Base-by-base conservation (phyloP, 2,113 vertebrate species). In the Anarrhichthys ocellatus region DNA sequence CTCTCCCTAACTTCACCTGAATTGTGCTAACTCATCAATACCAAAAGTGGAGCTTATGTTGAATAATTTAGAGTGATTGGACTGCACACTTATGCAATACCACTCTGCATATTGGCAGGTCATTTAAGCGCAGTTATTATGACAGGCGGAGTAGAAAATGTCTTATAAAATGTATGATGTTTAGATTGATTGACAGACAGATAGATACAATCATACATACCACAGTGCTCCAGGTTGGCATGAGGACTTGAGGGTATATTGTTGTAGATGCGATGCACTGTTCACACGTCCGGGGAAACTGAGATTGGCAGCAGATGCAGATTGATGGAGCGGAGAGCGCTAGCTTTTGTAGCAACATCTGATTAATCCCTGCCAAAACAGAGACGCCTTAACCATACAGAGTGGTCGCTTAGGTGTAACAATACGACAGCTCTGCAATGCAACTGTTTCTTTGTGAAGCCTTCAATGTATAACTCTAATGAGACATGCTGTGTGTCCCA, bases 21-120 rank as follows among this genome's bases (percentile, higher is more conserved):
- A 61, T 87, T 90, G 74, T 86, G 81, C 81, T 50, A 59, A 75
- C 72, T 92, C 89, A 88, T 93, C 88, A 91, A 82, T 85, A 79
- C 85, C 84, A 63, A 88, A 91, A 90, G 73, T 67, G 29, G 36
- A 76, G 72, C 76, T 82, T 52, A 65, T 18, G 58, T 15, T 85
- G 44, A 89, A 93, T 93, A 77, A 90, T 92, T 92, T 38, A 86
- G 6, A 78, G 15, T n/a, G 42, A 93, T 82, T 89, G 79, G 68
- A 85, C 83, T 56, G 54, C 40, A 80, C 67, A 62, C 69, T 90
- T 91, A 84, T 67, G 88, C 81, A 89, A 87, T 13, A 70, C 50
- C 84, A 73, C 83, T 92, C 54, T 88, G 76, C 78, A 78, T 82
- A 91, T 78, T 88, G 87, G 92, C 74, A 69, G 78, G 50, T 88